Evolutionary conservation across 1,140 invertebrate species (phyloP).

Genomic region (Artemia franciscana): DNA sequence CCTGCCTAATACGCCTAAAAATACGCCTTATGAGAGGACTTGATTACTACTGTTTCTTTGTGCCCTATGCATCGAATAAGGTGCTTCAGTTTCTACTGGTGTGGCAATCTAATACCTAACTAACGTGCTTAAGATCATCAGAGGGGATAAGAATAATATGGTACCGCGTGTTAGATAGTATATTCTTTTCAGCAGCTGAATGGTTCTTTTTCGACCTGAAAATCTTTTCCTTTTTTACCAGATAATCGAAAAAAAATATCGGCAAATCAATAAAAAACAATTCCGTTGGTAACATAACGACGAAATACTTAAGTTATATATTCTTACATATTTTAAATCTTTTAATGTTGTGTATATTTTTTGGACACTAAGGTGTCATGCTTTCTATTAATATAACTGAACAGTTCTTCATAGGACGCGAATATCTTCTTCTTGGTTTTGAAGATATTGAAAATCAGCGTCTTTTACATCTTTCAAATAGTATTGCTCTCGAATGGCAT

Average conservation of each 20-base stretch:
- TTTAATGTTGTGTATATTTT: too few relatives aligned
- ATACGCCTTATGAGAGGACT: too few relatives aligned
- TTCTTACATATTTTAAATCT: not conserved
- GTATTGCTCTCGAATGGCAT: conserved; percentile 8
- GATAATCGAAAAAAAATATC: not conserved
- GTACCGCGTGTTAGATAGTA: too few relatives aligned
- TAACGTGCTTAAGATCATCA: too few relatives aligned
- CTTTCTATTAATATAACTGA: not conserved
- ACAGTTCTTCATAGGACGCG: conserved; percentile 4
- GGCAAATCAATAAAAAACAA: not conserved
- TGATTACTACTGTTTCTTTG: too few relatives aligned
- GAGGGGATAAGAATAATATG: too few relatives aligned
- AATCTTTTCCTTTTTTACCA: not conserved
- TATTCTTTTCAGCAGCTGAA: too few relatives aligned
- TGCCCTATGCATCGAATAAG: too few relatives aligned
- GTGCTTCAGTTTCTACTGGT: too few relatives aligned
- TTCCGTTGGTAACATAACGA: not conserved
- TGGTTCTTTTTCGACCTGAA: not conserved
- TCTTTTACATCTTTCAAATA: conserved; percentile 4
- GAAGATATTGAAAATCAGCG: conserved; percentile 5
- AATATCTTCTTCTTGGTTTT: conserved; percentile 8
- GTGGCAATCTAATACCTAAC: too few relatives aligned
- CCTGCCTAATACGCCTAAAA: too few relatives aligned
- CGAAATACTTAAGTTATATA: not conserved
- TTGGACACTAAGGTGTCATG: too few relatives aligned